Evolutionary conservation across 2,113 vertebrate species (phyloP), one percentile per base, ranked within the genome.

Genomic region (Nerophis lumbriciformis): DNA sequence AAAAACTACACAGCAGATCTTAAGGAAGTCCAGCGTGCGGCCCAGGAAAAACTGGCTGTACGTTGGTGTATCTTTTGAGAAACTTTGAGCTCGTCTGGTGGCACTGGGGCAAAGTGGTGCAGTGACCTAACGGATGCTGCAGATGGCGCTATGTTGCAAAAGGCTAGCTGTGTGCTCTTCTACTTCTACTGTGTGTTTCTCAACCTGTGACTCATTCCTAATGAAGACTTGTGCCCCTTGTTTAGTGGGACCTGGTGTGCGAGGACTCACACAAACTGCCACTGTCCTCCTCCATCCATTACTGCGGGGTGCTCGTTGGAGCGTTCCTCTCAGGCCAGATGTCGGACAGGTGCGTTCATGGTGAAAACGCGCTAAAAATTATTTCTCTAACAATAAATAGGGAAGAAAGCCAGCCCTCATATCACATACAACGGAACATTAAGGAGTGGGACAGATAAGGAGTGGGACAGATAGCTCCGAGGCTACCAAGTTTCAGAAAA

Each of bases 231-330:
- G 38, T 44, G 11, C n/a, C 16, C 42, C 56, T 59, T 64, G 77
- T 77, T 0, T 90, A 96, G 94, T 96, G 93, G 93, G 86, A 95
- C 79, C 87, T 95, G 53, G 92, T 97, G 0, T 96, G 94, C 82
- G 88, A 91, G 1, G 55, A 94, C 5, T 91, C 88, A 72, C 95
- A 91, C 88, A 97, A 94, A 83, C 50, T 66, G 49, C 94, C 94
- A 0, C 53, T 97, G 68, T 85, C 88, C 13, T 83, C 86, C 59
- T 95, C 94, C 53, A 77, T 94, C 59, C 93, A 93, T 72, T 97
- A 93, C 48, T 59, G 86, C 63, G 94, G 94, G 0, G 93, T 94
- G 19, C 87, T 97, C 14, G 0, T 92, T 5, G 94, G 94, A 74
- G 92, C 90, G 1, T 89, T 94, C 64, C 0, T 93, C 54, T 96